Conservation (phyloP, 2,888 invertebrate genomes). For the Euplexia lucipara region DNA sequence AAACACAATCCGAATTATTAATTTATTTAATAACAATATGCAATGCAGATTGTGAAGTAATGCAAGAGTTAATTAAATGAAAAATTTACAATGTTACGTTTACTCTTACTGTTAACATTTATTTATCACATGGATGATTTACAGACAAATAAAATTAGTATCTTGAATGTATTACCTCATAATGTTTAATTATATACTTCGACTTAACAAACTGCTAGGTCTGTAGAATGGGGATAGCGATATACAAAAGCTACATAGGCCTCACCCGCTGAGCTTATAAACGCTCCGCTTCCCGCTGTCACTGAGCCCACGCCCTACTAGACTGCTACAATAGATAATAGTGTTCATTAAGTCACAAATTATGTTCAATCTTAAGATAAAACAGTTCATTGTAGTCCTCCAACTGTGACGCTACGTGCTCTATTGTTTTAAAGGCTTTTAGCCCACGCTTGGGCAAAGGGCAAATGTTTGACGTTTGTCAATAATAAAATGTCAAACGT, state of each 20-base stretch:
- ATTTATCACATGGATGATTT: too few relatives aligned
- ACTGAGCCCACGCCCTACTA: slow-evolving; percentile 1
- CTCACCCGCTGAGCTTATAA: neutral
- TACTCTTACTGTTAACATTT: too few relatives aligned
- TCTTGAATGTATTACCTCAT: too few relatives aligned
- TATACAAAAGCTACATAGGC: neutral
- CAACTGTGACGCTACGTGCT: slow-evolving; percentile 30
- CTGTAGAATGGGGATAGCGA: too few relatives aligned
- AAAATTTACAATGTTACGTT: too few relatives aligned
- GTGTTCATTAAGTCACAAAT: slow-evolving; percentile 54
- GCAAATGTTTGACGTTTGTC: slow-evolving; percentile 15
- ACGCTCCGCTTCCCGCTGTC: slow-evolving; percentile 11
- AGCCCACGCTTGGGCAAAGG: slow-evolving; percentile 28
- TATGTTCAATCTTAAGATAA: slow-evolving; percentile 48
- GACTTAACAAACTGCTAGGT: too few relatives aligned
- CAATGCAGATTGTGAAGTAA: too few relatives aligned
- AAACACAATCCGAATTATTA: too few relatives aligned
- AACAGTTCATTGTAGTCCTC: slow-evolving; percentile 44
- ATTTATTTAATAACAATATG: too few relatives aligned
- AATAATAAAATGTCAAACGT: slow-evolving; percentile 16
- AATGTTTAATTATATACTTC: too few relatives aligned
- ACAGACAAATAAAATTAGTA: too few relatives aligned
- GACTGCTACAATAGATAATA: slow-evolving; percentile 44
- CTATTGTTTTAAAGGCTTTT: slow-evolving; percentile 41
- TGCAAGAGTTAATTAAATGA: too few relatives aligned